Conservation (phyloP, 2,113 vertebrate species). For the Boulengeromyrus knoepffleri region DNA sequence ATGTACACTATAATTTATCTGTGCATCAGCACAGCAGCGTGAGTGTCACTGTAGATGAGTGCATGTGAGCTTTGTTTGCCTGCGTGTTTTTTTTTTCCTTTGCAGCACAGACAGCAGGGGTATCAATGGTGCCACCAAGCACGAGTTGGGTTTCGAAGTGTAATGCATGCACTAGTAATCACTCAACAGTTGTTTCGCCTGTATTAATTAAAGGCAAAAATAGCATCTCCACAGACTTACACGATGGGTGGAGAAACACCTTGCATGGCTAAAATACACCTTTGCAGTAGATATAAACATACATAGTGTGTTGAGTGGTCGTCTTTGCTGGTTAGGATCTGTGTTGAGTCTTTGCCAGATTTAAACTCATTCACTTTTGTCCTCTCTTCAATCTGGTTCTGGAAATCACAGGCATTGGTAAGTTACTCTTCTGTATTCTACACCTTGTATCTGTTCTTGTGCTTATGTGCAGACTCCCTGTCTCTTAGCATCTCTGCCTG, state of each 20-base stretch:
- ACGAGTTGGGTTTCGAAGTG: slow-evolving; percentile 57
- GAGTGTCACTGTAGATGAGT: slow-evolving; percentile 25
- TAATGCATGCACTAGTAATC: slow-evolving; percentile 59
- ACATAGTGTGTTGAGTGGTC: slow-evolving; percentile 35
- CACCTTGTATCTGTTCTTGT: not conserved
- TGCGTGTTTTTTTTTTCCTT: slow-evolving; percentile 37
- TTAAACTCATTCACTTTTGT: not conserved
- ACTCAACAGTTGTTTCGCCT: slow-evolving; percentile 13
- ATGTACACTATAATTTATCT: slow-evolving; percentile 4
- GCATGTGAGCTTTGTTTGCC: slow-evolving; percentile 39
- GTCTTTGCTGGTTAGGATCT: not conserved
- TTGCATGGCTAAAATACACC: slow-evolving; percentile 62
- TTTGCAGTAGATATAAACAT: slow-evolving; percentile 45
- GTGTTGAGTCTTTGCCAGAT: slow-evolving; percentile 14
- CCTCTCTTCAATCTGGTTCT: slow-evolving; percentile 15
- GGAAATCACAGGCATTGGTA: slow-evolving; percentile 23
- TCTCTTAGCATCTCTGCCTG: not conserved
- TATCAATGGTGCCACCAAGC: slow-evolving; percentile 55
- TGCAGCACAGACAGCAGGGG: slow-evolving; percentile 60
- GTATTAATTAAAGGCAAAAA: not conserved
- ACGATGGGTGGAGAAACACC: slow-evolving; percentile 41
- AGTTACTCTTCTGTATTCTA: not conserved
- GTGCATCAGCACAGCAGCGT: slow-evolving; percentile 24
- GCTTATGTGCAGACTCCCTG: not conserved
- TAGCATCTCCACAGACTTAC: slow-evolving; percentile 4